phyloP scores from a whole-genome alignment of 2,797 vertebrate species.

The Pitangus sulphuratus region DNA sequence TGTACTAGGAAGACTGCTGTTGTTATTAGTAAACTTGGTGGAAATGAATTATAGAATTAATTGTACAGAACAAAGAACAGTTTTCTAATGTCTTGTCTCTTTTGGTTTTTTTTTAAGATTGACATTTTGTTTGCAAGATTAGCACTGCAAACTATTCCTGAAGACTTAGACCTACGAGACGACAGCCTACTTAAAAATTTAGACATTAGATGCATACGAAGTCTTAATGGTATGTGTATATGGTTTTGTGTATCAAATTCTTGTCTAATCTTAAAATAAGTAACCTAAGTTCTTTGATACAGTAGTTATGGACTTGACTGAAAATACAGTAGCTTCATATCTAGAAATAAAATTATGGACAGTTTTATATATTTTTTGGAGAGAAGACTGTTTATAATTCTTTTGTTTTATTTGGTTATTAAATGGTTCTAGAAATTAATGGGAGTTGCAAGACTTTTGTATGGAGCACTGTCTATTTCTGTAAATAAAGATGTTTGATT shows the following conservation, averaged over 20 bases:
- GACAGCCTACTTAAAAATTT: slow-evolving; percentile 86
- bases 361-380: neutral
- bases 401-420: neutral
- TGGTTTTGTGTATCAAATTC: neutral
- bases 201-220: slow-evolving; percentile 88
- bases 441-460: neutral
- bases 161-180: slow-evolving; percentile 87
- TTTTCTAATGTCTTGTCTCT: neutral
- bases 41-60: neutral
- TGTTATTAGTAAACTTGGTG: neutral
- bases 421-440: neutral
- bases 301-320: neutral
- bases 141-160: slow-evolving; percentile 85
- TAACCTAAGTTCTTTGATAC: neutral
- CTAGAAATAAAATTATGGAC: neutral
- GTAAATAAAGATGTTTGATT: neutral
- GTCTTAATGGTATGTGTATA: slow-evolving; percentile 85
- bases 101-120: slow-evolving; percentile 79
- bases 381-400: neutral
- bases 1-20: neutral
- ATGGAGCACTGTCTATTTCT: neutral
- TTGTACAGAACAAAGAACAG: neutral
- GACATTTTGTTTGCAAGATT: slow-evolving; percentile 90
- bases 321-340: neutral
- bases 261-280: neutral